phyloP scores from a whole-genome alignment of 1,140 invertebrate genomes.

The Acromyrmex heyeri region DNA sequence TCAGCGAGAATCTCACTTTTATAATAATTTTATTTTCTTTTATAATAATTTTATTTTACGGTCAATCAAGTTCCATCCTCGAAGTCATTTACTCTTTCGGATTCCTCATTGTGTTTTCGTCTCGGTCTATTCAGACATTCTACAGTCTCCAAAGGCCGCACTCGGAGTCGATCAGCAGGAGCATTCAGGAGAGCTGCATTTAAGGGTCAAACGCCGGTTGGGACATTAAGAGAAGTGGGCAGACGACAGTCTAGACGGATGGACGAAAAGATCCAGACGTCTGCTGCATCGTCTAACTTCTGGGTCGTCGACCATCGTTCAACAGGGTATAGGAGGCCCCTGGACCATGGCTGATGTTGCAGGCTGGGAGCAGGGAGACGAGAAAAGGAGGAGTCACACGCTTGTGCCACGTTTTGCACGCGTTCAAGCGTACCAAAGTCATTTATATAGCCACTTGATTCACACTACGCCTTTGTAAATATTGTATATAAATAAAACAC shows the following conservation, averaged over 20 bases:
- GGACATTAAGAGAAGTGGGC: slow-evolving; percentile 48
- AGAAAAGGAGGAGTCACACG: slow-evolving; percentile 42
- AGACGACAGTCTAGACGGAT: slow-evolving; percentile 42
- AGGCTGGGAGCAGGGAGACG: slow-evolving; percentile 27
- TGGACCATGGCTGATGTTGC: slow-evolving; percentile 47
- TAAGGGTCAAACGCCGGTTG: slow-evolving; percentile 68
- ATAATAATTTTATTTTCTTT: not conserved
- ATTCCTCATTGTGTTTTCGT: not conserved
- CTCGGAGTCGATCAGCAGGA: slow-evolving; percentile 79
- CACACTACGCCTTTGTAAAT: slow-evolving; percentile 82
- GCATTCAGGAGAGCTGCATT: slow-evolving; percentile 83
- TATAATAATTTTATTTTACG: not conserved
- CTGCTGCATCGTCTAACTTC: slow-evolving; percentile 45
- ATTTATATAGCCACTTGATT: slow-evolving; percentile 78
- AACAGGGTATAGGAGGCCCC: slow-evolving; percentile 59
- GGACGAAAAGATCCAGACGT: slow-evolving; percentile 28
- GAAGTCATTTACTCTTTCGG: not conserved
- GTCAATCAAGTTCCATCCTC: not conserved
- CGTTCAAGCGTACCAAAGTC: slow-evolving; percentile 71
- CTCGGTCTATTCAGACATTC: slow-evolving; percentile 77
- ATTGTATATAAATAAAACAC: slow-evolving; percentile 85
- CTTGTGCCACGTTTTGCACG: slow-evolving; percentile 69
- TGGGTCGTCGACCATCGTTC: slow-evolving; percentile 54
- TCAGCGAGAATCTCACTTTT: not conserved
- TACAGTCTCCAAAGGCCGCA: slow-evolving; percentile 82